Conservation (phyloP, 2,797 vertebrate genomes). For the Sebastes melanostomus region DNA sequence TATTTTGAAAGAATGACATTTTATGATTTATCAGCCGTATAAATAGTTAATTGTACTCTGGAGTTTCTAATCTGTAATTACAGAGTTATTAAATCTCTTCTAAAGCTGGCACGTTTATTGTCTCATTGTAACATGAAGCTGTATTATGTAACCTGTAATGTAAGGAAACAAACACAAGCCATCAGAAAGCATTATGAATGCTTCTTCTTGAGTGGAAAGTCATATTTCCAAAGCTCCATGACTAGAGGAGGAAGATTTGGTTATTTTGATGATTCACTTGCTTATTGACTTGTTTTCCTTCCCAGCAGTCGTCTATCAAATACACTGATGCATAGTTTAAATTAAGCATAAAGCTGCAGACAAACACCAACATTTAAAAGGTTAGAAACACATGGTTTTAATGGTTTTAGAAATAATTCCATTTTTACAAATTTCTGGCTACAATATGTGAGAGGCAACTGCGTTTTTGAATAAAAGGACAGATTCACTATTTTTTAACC, state of each 20-base stretch:
- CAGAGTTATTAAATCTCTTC: constrained; percentile 69
- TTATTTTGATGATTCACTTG: background rate
- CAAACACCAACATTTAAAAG: background rate
- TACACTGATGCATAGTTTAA: background rate
- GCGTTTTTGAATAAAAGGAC: background rate
- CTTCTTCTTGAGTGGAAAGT: background rate
- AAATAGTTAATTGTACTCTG: constrained; percentile 58
- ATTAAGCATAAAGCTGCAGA: background rate
- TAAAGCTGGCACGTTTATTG: constrained; percentile 12
- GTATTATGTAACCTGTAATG: background rate
- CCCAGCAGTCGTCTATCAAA: background rate
- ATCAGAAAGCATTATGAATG: background rate
- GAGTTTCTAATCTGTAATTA: constrained; percentile 66
- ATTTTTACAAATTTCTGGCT: background rate
- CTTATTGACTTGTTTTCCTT: background rate
- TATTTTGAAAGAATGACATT: constrained; percentile 71
- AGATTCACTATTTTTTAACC: background rate
- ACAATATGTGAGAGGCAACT: too few species aligned
- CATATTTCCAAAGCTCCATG: background rate
- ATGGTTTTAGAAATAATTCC: background rate
- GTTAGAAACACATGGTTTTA: background rate
- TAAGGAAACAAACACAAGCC: background rate
- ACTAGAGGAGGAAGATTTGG: background rate
- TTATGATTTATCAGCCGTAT: constrained; percentile 66
- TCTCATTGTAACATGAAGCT: background rate